A percentile compares a stretch with the other conserved stretches of the same genome.
Conservation (phyloP, 2,113 vertebrate genomes). For the Periophthalmodon schlosseri region DNA sequence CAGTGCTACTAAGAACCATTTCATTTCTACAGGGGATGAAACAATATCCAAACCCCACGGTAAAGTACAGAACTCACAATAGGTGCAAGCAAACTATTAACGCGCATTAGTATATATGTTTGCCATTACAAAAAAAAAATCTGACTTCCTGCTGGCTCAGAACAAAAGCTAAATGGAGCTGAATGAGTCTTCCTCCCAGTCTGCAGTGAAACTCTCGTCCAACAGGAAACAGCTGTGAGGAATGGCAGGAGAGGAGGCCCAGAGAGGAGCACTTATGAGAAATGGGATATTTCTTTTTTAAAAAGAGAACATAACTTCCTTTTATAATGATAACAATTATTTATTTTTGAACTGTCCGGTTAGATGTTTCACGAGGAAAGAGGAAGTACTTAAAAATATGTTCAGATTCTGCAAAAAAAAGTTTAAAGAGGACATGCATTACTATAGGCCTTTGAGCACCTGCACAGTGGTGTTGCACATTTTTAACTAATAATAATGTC, state of each 20-base stretch:
- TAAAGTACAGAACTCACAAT: neutral
- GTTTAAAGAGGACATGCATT: too few relatives aligned
- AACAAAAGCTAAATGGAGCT: constrained; percentile 19
- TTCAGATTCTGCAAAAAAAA: too few relatives aligned
- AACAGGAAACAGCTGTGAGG: constrained; percentile 75
- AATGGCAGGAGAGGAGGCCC: constrained; percentile 41
- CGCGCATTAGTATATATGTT: neutral
- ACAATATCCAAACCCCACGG: too few relatives aligned
- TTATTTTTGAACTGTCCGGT: too few relatives aligned
- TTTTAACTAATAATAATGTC: too few relatives aligned
- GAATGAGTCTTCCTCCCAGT: constrained; percentile 27
- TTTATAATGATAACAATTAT: neutral
- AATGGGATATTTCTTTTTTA: neutral
- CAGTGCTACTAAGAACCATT: too few relatives aligned
- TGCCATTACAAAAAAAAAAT: neutral
- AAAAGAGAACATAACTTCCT: neutral
- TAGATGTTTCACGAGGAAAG: too few relatives aligned
- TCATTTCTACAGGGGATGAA: too few relatives aligned
- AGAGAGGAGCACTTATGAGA: constrained; percentile 39
- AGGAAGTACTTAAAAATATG: too few relatives aligned
- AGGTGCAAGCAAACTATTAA: neutral
- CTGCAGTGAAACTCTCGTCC: constrained; percentile 24
- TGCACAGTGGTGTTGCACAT: too few relatives aligned
- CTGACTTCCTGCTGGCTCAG: constrained; percentile 9
- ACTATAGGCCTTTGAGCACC: too few relatives aligned